Evolutionary conservation across 2,113 vertebrate species (phyloP).

Genomic region (Heliornis fulica): DNA sequence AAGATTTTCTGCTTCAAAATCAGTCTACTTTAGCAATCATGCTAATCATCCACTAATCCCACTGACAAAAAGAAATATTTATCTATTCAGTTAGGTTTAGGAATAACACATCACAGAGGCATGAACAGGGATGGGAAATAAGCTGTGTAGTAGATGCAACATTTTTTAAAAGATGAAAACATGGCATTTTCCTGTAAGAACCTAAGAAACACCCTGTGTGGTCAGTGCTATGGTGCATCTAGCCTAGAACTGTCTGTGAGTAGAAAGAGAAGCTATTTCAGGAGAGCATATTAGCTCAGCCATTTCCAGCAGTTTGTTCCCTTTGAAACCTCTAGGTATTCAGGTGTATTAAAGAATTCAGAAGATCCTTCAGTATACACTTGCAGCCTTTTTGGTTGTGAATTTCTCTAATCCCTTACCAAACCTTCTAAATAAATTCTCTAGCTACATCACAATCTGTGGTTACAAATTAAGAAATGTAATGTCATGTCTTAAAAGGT

Average conservation of each 20-base stretch:
- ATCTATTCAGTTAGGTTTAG: conserved; percentile 10
- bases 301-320: not conserved
- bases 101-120: not conserved
- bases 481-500: not conserved
- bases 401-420: not conserved
- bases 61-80: not conserved
- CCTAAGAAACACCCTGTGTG: not conserved
- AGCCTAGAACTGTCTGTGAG: not conserved
- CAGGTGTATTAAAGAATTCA: not conserved
- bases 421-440: not conserved
- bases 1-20: conserved; percentile 63
- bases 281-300: not conserved
- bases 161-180: not conserved
- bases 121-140: not conserved
- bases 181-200: not conserved
- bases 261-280: not conserved
- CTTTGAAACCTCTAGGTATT: not conserved
- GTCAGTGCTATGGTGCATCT: not conserved
- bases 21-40: conserved; percentile 36
- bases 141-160: not conserved
- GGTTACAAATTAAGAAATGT: not conserved
- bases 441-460: not conserved
- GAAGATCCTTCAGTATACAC: not conserved
- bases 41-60: conserved; percentile 51
- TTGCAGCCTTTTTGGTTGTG: not conserved